Conservation (phyloP, 2,888 invertebrate genomes). For the Troglohyphantes excavatus region DNA sequence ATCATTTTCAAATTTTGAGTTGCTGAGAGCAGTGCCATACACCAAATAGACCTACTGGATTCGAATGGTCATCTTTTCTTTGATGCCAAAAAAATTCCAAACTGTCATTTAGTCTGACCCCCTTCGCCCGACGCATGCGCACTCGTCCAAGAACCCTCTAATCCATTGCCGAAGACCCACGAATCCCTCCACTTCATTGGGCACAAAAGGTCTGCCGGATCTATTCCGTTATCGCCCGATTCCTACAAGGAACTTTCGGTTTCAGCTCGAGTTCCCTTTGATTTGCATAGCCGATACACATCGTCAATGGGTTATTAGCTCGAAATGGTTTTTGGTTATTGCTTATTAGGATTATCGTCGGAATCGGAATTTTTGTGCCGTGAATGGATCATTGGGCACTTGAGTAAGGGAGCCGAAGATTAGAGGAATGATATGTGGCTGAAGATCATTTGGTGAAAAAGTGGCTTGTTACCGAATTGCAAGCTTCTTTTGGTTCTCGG, state of each 20-base stretch:
- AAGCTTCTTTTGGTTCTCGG: too few relatives aligned
- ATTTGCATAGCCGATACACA: conserved; percentile 36
- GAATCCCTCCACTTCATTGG: conserved; percentile 51
- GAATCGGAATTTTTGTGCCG: background rate
- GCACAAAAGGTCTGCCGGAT: conserved; percentile 25
- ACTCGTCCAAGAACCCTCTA: conserved; percentile 5
- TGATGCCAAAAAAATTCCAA: conserved; percentile 71
- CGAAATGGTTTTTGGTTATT: conserved; percentile 15
- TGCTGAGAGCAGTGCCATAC: conserved; percentile 60
- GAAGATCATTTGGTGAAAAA: background rate
- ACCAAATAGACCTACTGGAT: conserved; percentile 55
- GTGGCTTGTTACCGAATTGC: background rate
- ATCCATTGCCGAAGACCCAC: background rate
- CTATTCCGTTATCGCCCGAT: conserved; percentile 45
- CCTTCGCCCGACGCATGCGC: conserved; percentile 74
- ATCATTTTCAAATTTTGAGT: conserved; percentile 68
- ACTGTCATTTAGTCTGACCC: conserved; percentile 69
- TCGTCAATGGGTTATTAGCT: conserved; percentile 67
- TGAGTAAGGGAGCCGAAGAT: background rate
- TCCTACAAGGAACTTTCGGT: conserved; percentile 1
- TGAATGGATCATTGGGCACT: conserved; percentile 18
- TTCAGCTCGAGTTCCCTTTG: conserved; percentile 25
- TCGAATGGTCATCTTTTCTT: conserved; percentile 76
- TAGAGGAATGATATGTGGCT: background rate
- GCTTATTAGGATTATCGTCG: conserved; percentile 32